A percentile compares a stretch with the other conserved stretches of the same genome.
Evolutionary conservation across 2,113 vertebrate species (phyloP).

Genomic region (Neodon shergylaensis): DNA sequence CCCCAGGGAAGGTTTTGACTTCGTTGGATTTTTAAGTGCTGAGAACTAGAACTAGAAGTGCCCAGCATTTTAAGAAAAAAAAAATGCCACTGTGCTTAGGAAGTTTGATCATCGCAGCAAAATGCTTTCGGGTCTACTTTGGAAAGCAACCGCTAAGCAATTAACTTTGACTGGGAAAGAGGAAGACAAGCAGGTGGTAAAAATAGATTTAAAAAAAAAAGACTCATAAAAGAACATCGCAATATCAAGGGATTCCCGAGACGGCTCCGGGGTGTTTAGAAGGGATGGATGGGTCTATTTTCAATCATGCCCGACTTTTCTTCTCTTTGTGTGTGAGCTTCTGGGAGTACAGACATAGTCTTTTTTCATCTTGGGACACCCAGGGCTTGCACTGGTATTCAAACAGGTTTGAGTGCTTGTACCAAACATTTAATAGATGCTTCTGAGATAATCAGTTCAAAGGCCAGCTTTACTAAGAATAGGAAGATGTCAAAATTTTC

Average conservation of each 20-base stretch:
- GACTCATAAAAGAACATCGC: neutral
- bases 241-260: constrained; percentile 43
- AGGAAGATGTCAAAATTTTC: neutral
- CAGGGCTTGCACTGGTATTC: neutral
- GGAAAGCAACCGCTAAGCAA: constrained; percentile 49
- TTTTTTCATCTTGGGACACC: constrained; percentile 30
- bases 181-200: constrained; percentile 59
- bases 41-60: constrained; percentile 39
- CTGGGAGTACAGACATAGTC: neutral
- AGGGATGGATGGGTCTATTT: neutral
- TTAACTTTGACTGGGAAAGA: constrained; percentile 61
- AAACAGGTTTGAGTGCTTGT: constrained; percentile 41
- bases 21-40: constrained; percentile 53
- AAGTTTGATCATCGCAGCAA: constrained; percentile 57
- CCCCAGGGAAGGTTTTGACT: constrained; percentile 34
- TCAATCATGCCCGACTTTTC: constrained; percentile 15
- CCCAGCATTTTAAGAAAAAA: constrained; percentile 63
- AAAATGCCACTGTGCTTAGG: constrained; percentile 30
- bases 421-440: neutral
- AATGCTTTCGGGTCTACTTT: constrained; percentile 51
- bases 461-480: neutral
- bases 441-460: constrained; percentile 34
- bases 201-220: constrained; percentile 61
- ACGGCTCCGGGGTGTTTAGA: constrained; percentile 33
- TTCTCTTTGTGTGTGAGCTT: constrained; percentile 5